Evolutionary conservation across 2,797 vertebrate species (phyloP).

Genomic region (Danio kyathit): DNA sequence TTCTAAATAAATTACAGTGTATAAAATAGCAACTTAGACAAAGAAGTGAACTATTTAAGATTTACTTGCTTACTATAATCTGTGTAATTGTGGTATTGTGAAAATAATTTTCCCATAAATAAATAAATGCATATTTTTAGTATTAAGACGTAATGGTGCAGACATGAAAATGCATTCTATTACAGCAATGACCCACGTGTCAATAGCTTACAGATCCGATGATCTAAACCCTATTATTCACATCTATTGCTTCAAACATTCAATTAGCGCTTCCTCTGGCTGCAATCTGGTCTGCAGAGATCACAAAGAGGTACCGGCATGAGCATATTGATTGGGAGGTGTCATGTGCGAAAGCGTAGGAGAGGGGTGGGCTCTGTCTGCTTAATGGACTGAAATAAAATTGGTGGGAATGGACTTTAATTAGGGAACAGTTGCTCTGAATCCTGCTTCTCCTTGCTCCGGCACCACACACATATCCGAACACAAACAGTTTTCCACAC

Average conservation of each 20-base stretch:
- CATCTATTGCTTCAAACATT: slow-evolving; percentile 74
- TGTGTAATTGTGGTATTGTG: no score
- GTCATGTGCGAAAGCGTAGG: slow-evolving; percentile 84
- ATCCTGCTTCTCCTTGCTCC: slow-evolving; percentile 78
- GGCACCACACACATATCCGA: slow-evolving; percentile 47
- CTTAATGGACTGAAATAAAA: slow-evolving; percentile 96
- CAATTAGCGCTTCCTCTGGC: slow-evolving; percentile 91
- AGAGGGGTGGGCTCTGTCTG: slow-evolving; percentile 80
- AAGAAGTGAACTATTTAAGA: no score
- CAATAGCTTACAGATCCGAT: neutral
- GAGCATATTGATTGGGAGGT: slow-evolving; percentile 90
- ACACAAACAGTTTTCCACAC: slow-evolving; percentile 46
- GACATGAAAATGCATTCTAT: neutral
- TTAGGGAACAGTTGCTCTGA: slow-evolving; percentile 88
- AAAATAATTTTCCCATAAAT: neutral
- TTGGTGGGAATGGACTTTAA: slow-evolving; percentile 92
- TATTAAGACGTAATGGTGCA: neutral
- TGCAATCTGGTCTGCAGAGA: slow-evolving; percentile 86
- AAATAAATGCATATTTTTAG: neutral
- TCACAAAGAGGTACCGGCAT: slow-evolving; percentile 84
- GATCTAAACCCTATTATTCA: slow-evolving; percentile 19
- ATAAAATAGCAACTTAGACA: no score
- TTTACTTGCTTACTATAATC: no score
- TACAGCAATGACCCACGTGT: neutral
- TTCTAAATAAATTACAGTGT: no score